Base-by-base conservation (phyloP, 92 coral and sea anemone genomes). In the Parazoanthus darwini region DNA sequence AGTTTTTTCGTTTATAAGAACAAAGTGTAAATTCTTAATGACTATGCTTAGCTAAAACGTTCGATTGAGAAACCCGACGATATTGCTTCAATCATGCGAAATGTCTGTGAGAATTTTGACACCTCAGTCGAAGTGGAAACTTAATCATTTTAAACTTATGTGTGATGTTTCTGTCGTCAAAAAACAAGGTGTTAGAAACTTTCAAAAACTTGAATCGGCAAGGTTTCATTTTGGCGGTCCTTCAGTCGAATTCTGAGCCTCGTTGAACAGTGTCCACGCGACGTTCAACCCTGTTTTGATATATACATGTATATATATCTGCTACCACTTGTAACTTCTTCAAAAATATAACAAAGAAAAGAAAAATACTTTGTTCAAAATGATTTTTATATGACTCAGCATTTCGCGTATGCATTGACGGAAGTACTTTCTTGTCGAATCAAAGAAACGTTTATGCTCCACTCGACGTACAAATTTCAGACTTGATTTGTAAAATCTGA, bases 291-390 rank as follows among this genome's bases (percentile, higher is more conserved):
- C 11, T 48, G 11, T 48, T 67, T 38, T 83, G n/a, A 15, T 42
- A 36, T 26, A 16, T 68, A 70, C 5, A 29, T 84, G n/a, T 84
- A 20, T 2, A 63, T 5, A 76, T 46, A 46, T 84, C 50, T 36
- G 3, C 87, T 84, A 84, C 87, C 87, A 84, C 87, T 84, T 84
- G 87, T 66, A 68, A 68, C 87, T 84, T 84, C 87, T 84, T 84
- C 44, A 33, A 46, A 65, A 36, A 66, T 35, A 51, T 44, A 33
- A 11, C 36, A 82, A 67, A 48, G 77, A 73, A 84, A 84, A 84
- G 79, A 25, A 48, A 84, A 84, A 6, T 8, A 29, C 68, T 68
- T 48, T 72, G 11, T 70, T 70, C 77, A 48, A 51, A 22, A 29
- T 68, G 15, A 20, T 8, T 18, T 84, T 70, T 43, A 83, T 29